A percentile compares a stretch with the other conserved stretches of the same genome.
Evolutionary conservation across 2,113 vertebrate genomes (phyloP).

Genomic region (Nipponia nippon): DNA sequence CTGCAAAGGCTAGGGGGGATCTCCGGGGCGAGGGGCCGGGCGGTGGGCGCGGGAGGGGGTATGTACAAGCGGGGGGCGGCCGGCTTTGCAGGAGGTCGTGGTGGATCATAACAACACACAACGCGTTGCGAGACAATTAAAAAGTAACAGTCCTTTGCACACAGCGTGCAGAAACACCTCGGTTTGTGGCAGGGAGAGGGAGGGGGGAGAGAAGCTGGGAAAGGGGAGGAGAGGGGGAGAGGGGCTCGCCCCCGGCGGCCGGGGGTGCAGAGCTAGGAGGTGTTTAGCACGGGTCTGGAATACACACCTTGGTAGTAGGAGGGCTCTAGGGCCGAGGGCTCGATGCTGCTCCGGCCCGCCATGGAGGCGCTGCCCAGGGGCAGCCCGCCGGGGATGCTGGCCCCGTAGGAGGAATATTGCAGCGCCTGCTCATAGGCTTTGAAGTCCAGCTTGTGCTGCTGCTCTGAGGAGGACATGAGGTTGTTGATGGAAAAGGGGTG

Average conservation of each 20-base stretch:
- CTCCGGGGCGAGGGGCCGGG: background rate
- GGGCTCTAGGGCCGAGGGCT: constrained; percentile 89
- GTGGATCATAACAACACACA: constrained; percentile 64
- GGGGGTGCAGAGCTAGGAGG: constrained; percentile 81
- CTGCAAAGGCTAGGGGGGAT: constrained; percentile 22
- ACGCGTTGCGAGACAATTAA: constrained; percentile 69
- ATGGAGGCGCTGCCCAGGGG: constrained; percentile 78
- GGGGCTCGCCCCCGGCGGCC: background rate
- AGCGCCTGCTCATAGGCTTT: constrained; percentile 96
- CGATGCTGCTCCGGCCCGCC: constrained; percentile 84
- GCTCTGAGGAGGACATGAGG: constrained; percentile 96
- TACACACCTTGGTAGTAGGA: constrained; percentile 99
- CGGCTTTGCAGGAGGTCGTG: constrained; percentile 44
- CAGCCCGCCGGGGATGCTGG: constrained; percentile 79
- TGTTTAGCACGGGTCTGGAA: constrained; percentile 95
- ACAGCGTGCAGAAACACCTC: constrained; percentile 65
- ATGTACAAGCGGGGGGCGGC: constrained; percentile 39
- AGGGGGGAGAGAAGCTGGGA: background rate
- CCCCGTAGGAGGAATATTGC: constrained; percentile 89
- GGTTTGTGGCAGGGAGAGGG: background rate
- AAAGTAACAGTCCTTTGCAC: constrained; percentile 88
- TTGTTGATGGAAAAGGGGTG: constrained; percentile 99
- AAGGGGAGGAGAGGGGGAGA: background rate
- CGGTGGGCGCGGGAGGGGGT: background rate
- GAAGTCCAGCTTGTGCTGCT: constrained; percentile 99